Conservation (phyloP, 2,113 vertebrate species). For the Megaceryle torquata region DNA sequence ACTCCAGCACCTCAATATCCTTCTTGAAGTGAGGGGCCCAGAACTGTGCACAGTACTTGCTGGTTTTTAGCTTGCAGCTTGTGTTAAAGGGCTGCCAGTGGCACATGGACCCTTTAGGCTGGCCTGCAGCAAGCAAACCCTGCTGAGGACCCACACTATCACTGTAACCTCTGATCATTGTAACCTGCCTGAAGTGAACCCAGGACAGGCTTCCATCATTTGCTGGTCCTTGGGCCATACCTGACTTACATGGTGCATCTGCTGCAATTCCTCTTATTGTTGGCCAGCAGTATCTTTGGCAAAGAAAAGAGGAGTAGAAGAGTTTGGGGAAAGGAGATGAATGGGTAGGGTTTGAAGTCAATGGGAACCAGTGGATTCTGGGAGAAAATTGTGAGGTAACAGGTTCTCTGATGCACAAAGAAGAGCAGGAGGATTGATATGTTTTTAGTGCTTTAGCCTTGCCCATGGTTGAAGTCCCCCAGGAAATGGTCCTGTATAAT, state of each 20-base stretch:
- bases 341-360: not conserved
- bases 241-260: not conserved
- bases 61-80: not conserved
- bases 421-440: not conserved
- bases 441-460: not conserved
- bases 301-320: not conserved
- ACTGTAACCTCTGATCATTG: not conserved
- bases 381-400: not conserved
- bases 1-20: too few species aligned
- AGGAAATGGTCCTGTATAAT: not conserved
- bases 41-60: not conserved
- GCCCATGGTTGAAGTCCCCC: not conserved
- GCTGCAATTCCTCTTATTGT: not conserved
- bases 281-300: not conserved
- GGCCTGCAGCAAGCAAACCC: not conserved
- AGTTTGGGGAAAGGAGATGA: not conserved
- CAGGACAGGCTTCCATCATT: not conserved
- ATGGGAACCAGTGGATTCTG: not conserved
- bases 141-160: not conserved
- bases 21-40: too few species aligned
- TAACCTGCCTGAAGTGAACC: not conserved
- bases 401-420: not conserved
- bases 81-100: not conserved
- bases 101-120: not conserved
- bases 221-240: not conserved